Base-by-base conservation (phyloP, 2,888 invertebrate species). In the Drosophila pegasa region DNA sequence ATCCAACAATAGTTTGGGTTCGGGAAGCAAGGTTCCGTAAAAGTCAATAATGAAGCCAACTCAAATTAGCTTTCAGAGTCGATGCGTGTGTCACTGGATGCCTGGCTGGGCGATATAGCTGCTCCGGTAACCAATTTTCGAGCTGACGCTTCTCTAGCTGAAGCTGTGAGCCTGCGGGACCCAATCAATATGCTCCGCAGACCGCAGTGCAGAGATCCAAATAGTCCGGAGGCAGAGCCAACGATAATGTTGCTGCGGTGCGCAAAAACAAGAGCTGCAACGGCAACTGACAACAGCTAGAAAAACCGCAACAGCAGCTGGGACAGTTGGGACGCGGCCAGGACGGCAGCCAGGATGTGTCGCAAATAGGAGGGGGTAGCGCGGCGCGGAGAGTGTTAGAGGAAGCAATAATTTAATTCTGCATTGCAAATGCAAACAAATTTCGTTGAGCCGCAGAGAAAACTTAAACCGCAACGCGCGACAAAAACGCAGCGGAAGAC, bases 361-460 rank as follows among this genome's bases (percentile, higher is more conserved):
- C 35, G 71, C 71, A 69, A 61, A 75, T 50, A 66, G 37, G 33
- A 31, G 51, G 8, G 45, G 51, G 20, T n/a, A 10, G 27, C 12
- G 31, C 40, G 18, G 33, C 12, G 59, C 50, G 37, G 18, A 40
- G 59, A 67, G 69, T 57, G 70, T 64, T 65, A 74, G 82, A 86
- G 82, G 88, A 88, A 86, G 80, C 82, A 82, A 87, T 88, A 88
- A 88, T 88, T 88, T 84, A 87, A 88, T 88, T 88, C 80, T 73
- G 79, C 84, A 77, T 77, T 83, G 86, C 75, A 80, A 86, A 84
- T 83, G 77, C 78, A 88, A 88, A 84, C 81, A 88, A 88, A 82
- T 87, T 87, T 75, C 71, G 75, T 75, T 79, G 71, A 80, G 75
- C 85, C 82, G 80, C 82, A 87, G 81, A 78, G 78, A 80, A 72